Base-by-base conservation (phyloP, 2,888 invertebrate species). In the Gymnosoma rotundatum region DNA sequence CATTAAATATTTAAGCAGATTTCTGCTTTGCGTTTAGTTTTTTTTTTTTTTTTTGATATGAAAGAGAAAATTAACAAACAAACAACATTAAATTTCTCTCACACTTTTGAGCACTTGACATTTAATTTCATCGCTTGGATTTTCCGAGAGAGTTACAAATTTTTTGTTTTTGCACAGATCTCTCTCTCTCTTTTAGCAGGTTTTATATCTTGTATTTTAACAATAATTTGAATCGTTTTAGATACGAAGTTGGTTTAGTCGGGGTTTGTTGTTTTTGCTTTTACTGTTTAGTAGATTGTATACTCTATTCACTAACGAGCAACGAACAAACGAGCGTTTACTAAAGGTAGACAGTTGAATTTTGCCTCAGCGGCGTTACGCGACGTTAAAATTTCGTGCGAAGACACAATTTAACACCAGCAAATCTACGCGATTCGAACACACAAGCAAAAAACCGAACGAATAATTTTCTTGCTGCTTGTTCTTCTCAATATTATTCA, bases 361-460 rank as follows among this genome's bases (percentile, higher is more conserved):
- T 89, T 89, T 88, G 89, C 86, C 89, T 90, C 88, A 88, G 88
- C 89, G 88, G 90, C 88, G 89, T 90, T 89, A 88, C 90, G 90
- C 90, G 90, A 88, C 90, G 90, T 86, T 86, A 48, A 70, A 73
- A 80, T 79, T 58, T 75, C 73, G 84, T 84, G 80, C 84, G 84
- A 84, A 80, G 80, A 74, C 52, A 78, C 76, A 78, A 80, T n/a
- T 74, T 74, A 73, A 63, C 78, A 80, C 73, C 58, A 83, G 73
- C 76, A 81, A 81, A 74, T 78, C 58, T 70, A 84, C 84, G 84
- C 84, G 78, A 81, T 73, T 80, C 76, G 64, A 74, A 70, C 64
- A 78, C 36, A 63, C 63, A 74, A 63, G 69, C 61, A 78, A 79
- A 83, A 72, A 83, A 72, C 70, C 78, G 78, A 78, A 74, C 67